Conservation (phyloP, 2,113 vertebrate genomes). For the Lampris incognitus region DNA sequence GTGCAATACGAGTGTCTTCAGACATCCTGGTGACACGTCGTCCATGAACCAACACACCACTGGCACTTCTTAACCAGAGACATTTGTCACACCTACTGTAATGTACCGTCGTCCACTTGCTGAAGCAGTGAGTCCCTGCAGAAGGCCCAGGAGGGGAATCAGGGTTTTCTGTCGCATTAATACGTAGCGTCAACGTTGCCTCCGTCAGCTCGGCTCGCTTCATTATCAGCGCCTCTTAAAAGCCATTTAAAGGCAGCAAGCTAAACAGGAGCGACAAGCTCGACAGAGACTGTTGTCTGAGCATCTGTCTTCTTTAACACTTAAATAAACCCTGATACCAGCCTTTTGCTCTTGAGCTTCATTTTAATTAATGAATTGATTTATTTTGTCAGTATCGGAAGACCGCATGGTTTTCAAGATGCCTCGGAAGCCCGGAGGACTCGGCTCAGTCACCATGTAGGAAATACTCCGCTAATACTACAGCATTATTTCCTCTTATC, state of each 20-base stretch:
- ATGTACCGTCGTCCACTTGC: constrained; percentile 61
- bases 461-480: background rate
- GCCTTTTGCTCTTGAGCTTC: constrained; percentile 67
- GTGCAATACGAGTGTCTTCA: constrained; percentile 70
- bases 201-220: constrained; percentile 65
- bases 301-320: constrained; percentile 72
- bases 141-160: constrained; percentile 79
- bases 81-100: constrained; percentile 81
- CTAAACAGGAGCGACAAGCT: constrained; percentile 57
- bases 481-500: background rate
- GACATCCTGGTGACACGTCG: constrained; percentile 67
- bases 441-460: background rate
- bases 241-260: constrained; percentile 68
- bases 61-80: constrained; percentile 70
- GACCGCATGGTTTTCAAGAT: constrained; percentile 57
- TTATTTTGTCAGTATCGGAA: constrained; percentile 77
- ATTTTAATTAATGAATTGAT: constrained; percentile 85
- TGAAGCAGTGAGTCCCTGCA: constrained; percentile 64
- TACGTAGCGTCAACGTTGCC: constrained; percentile 71
- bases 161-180: constrained; percentile 79
- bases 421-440: constrained; percentile 46
- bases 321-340: constrained; percentile 73
- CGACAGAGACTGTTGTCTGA: constrained; percentile 74
- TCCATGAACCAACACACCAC: constrained; percentile 67
- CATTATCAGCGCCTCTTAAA: constrained; percentile 69